These are phyloP conservation scores for Halotydeus destructor DNA, from an alignment of 1,140 invertebrate species.

Conservation along the genomic window DNA sequence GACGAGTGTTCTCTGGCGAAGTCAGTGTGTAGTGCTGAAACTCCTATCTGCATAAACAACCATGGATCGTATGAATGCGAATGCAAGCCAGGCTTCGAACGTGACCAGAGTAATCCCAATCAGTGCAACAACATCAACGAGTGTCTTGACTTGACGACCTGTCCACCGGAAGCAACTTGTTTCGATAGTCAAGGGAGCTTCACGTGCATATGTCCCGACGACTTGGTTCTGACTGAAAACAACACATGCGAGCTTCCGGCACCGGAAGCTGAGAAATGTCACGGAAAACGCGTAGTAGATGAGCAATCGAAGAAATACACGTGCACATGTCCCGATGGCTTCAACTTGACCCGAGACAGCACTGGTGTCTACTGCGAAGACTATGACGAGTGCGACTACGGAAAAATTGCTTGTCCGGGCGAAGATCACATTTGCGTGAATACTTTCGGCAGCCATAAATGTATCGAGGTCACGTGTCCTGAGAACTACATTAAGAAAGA, in stretches of 20 bases:
- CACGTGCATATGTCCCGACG: conserved; percentile 32
- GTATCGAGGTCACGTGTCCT: too few relatives aligned
- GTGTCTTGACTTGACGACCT: conserved; percentile 21
- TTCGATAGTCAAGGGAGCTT: conserved; percentile 69
- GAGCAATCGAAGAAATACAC: neutral
- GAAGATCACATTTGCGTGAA: too few relatives aligned
- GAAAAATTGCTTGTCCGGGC: too few relatives aligned
- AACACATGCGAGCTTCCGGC: neutral
- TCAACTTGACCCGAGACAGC: too few relatives aligned
- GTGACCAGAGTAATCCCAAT: conserved; percentile 25
- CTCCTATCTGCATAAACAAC: conserved; percentile 69
- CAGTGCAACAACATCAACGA: conserved; percentile 34
- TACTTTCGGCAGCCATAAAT: too few relatives aligned
- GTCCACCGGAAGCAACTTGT: conserved; percentile 38
- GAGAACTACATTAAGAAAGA: too few relatives aligned
- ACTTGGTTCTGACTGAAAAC: neutral
- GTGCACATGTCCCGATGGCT: neutral
- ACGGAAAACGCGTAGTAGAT: neutral
- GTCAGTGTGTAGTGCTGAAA: too few relatives aligned
- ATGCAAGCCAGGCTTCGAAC: conserved; percentile 47
- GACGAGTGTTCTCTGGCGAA: too few relatives aligned
- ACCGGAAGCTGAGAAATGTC: neutral
- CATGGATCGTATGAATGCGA: conserved; percentile 61
- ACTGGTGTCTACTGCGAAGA: too few relatives aligned
- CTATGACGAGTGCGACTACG: too few relatives aligned